phyloP scores from a whole-genome alignment of 2,888 invertebrate genomes.

The Andrena haemorrhoa region DNA sequence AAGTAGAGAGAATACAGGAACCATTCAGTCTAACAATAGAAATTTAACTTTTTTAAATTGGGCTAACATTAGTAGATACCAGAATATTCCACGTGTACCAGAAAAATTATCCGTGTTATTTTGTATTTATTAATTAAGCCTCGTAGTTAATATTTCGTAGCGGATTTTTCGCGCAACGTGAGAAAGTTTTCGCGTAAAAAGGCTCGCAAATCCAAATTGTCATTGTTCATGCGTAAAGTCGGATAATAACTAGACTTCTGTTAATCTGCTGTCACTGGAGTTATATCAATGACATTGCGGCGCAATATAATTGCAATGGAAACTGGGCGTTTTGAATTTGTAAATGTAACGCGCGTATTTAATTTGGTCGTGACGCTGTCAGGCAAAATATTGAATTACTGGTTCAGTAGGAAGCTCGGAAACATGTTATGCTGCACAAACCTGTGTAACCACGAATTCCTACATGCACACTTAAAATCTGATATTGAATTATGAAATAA shows the following conservation, averaged over 20 bases:
- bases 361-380: slow-evolving; percentile 1
- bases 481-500: not conserved
- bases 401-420: slow-evolving; percentile 13
- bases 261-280: slow-evolving; percentile 1
- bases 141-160: not conserved
- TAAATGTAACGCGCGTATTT: slow-evolving; percentile 12
- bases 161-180: no score
- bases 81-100: no score
- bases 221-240: slow-evolving; percentile 7
- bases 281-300: slow-evolving; percentile 5
- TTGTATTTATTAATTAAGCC: not conserved
- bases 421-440: slow-evolving; percentile 30
- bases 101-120: no score
- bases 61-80: no score
- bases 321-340: slow-evolving; percentile 14
- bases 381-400: not conserved
- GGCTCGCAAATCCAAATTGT: not conserved
- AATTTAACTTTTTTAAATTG: no score
- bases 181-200: slow-evolving; percentile 4
- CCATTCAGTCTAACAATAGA: no score
- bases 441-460: not conserved
- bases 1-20: no score
- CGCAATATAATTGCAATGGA: slow-evolving; percentile 2
- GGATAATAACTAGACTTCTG: slow-evolving; percentile 35
- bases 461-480: not conserved